Evolutionary conservation across 2,113 vertebrate genomes (phyloP), one percentile per base, ranked within the genome.

Genomic region (Bos javanicus): DNA sequence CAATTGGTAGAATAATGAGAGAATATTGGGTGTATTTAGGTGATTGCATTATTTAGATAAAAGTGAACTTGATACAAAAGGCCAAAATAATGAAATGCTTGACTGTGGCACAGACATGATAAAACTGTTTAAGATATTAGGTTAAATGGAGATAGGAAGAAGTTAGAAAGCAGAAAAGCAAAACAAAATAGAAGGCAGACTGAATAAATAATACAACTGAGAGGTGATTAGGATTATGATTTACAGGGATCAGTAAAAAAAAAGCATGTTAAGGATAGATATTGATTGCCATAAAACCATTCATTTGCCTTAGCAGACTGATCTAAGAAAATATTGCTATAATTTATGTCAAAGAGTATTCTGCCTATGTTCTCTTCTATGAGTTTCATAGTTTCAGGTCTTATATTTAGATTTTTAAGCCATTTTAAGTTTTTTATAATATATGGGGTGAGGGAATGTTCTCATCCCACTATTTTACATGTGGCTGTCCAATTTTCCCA

Each of bases 1-100:
- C 83, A 90, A 91, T 59, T 87, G 25, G n/a, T 67, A 85, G 39
- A 76, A 54, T 91, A 97, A 96, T 83, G 71, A 95, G 16, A 76
- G 33, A 83, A 91, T 5, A 4, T 87, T 95, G 57, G 57, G 48
- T 15, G 39, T 71, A 59, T 46, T 93, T 30, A 64, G 17, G 17
- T 50, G 36, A 80, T 78, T 56, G 26, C 14, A 43, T 90, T 81
- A 48, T 25, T 43, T 78, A 94, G 80, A 82, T 1, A 92, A 39
- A 76, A 71, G 46, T 87, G 54, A 85, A 89, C 23, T 90, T 91
- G 28, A 74, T 88, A 19, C 6, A 71, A 76, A 93, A 87, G 17
- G 67, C 28, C 28, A 43, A 78, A 90, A 57, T 30, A 74, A 16
- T 81, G 71, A 95, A 87, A 84, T 90, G 36, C 14, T 94, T 62